These are phyloP conservation scores for Myiozetetes cayanensis DNA, from an alignment of 2,113 vertebrate genomes.

Conservation along the genomic window DNA sequence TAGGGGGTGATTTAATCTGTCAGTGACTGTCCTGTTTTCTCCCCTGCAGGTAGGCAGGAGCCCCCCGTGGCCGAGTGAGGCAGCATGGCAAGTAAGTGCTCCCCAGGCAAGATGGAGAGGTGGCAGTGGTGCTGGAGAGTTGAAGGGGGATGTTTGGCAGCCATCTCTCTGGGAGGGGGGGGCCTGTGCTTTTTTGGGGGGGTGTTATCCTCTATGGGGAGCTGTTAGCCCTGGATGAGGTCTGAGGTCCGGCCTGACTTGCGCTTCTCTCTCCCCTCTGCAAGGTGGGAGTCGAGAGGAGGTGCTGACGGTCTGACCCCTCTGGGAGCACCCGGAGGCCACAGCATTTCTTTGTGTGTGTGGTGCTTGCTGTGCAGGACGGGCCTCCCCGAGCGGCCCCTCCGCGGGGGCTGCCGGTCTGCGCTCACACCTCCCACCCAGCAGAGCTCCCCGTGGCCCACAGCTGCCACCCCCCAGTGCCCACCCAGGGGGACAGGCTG, in stretches of 20 bases:
- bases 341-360: not conserved
- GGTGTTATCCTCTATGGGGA: not conserved
- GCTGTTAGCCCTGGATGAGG: not conserved
- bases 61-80: not conserved
- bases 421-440: not conserved
- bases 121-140: not conserved
- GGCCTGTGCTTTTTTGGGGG: not conserved
- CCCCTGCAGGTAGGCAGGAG: slow-evolving; percentile 65
- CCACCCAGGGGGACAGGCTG: not conserved
- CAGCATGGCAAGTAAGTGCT: slow-evolving; percentile 77
- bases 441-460: fast-evolving
- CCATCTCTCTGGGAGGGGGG: not conserved
- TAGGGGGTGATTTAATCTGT: not conserved
- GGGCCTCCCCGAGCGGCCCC: not conserved
- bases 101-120: not conserved
- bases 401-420: not conserved
- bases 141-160: not conserved
- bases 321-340: fast-evolving
- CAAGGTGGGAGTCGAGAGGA: not conserved
- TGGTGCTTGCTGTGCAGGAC: not conserved
- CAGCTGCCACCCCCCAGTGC: not conserved
- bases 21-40: slow-evolving; percentile 50
- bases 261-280: not conserved
- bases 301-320: not conserved
- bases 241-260: not conserved